These are phyloP conservation scores for Psittacus erithacus DNA, from an alignment of 2,113 vertebrate genomes.

Conservation along the genomic window DNA sequence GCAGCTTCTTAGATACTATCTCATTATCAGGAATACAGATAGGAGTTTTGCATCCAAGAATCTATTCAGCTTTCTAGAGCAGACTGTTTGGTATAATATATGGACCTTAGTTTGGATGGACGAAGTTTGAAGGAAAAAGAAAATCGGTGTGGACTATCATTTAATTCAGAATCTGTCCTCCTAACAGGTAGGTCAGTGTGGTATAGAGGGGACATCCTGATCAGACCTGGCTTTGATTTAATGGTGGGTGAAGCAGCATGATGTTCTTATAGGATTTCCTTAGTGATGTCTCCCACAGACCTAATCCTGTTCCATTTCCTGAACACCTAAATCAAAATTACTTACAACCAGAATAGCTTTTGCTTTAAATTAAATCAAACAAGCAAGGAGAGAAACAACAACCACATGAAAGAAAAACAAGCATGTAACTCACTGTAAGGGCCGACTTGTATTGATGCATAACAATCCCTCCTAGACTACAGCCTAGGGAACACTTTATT, in stretches of 20 bases:
- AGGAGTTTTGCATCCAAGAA: not conserved
- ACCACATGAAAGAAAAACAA: not conserved
- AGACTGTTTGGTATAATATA: not conserved
- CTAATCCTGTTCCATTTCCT: not conserved
- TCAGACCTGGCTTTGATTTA: not conserved
- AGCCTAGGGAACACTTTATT: not conserved
- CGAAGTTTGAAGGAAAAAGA: not conserved
- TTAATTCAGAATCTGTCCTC: not conserved
- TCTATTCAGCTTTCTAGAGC: not conserved
- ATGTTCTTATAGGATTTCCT: not conserved
- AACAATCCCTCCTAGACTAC: not conserved
- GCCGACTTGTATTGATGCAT: not conserved
- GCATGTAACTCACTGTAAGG: not conserved
- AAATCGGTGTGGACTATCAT: not conserved
- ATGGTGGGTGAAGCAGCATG: not conserved
- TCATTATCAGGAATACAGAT: not conserved
- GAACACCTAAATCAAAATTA: not conserved
- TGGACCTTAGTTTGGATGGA: not conserved
- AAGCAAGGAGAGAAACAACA: constrained; percentile 1
- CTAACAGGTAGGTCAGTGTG: not conserved
- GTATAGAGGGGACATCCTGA: not conserved
- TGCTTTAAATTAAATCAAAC: constrained; percentile 31
- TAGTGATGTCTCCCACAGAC: not conserved
- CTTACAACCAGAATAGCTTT: not conserved
- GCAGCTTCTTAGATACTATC: not conserved